These are phyloP conservation scores for Ichneumoninae sp. DNA, from an alignment of 2,888 invertebrate genomes.

Conservation along the genomic window DNA sequence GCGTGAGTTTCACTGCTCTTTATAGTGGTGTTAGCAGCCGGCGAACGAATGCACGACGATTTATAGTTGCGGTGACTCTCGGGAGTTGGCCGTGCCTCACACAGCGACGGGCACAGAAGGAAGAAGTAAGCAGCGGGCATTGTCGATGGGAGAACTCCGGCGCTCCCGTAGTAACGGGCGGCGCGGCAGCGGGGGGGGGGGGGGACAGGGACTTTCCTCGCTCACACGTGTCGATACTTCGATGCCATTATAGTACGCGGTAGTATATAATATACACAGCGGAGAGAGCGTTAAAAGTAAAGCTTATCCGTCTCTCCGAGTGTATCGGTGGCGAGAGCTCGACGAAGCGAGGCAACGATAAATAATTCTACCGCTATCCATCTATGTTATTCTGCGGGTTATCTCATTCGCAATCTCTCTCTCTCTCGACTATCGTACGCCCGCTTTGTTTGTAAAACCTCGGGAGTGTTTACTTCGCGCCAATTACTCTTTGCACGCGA, in stretches of 20 bases:
- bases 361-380: constrained; percentile 42
- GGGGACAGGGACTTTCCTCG: constrained; percentile 3
- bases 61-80: constrained; percentile 33
- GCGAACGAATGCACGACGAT: constrained; percentile 38
- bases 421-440: background rate
- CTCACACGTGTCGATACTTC: constrained; percentile 59
- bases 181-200: too few species aligned
- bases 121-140: constrained; percentile 19
- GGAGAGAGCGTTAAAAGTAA: constrained; percentile 52
- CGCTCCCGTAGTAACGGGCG: constrained; percentile 37
- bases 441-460: background rate
- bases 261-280: constrained; percentile 3
- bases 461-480: background rate
- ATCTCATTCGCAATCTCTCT: constrained; percentile 12
- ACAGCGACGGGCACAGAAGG: constrained; percentile 12
- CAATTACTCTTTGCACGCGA: background rate
- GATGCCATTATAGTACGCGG: constrained; percentile 34
- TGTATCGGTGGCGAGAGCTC: constrained; percentile 53
- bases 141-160: constrained; percentile 32
- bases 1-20: constrained; percentile 36
- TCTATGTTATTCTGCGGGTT: background rate
- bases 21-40: constrained; percentile 7
- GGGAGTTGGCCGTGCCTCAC: constrained; percentile 20
- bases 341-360: constrained; percentile 51
- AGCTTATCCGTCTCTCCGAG: constrained; percentile 58